These are phyloP conservation scores for Hirundo rustica DNA, from an alignment of 2,797 vertebrate genomes.

Conservation along the genomic window DNA sequence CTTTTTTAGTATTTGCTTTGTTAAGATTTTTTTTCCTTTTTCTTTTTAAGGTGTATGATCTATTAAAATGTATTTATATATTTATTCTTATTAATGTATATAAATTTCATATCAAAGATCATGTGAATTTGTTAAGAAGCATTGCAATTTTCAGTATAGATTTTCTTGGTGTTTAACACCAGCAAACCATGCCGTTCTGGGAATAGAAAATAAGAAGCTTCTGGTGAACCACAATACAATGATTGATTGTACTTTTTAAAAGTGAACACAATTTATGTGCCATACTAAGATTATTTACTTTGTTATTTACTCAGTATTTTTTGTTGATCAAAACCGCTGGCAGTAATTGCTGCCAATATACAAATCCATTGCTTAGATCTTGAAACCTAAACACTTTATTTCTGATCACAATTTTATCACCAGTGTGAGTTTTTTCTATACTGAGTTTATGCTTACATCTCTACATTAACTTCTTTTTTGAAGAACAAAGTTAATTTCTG, in stretches of 20 bases:
- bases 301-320: not conserved
- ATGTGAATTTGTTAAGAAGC: not conserved
- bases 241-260: not conserved
- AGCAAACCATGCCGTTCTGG: not conserved
- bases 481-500: not conserved
- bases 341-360: not conserved
- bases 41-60: not conserved
- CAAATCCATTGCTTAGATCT: not conserved
- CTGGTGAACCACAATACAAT: not conserved
- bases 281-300: not conserved
- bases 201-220: not conserved
- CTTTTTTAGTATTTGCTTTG: not conserved
- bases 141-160: not conserved
- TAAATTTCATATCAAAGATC: not conserved
- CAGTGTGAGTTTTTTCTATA: not conserved
- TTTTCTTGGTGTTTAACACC: not conserved
- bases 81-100: not conserved
- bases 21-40: not conserved
- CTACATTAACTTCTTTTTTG: not conserved
- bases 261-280: not conserved
- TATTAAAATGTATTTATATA: not conserved
- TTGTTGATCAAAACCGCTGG: not conserved
- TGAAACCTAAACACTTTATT: not conserved
- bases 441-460: not conserved
- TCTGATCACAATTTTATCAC: not conserved